Percentiles rank a stretch among this genome's conserved stretches.
These are phyloP conservation scores for Biston stratarius DNA, from an alignment of 2,888 invertebrate species.

Conservation along the genomic window DNA sequence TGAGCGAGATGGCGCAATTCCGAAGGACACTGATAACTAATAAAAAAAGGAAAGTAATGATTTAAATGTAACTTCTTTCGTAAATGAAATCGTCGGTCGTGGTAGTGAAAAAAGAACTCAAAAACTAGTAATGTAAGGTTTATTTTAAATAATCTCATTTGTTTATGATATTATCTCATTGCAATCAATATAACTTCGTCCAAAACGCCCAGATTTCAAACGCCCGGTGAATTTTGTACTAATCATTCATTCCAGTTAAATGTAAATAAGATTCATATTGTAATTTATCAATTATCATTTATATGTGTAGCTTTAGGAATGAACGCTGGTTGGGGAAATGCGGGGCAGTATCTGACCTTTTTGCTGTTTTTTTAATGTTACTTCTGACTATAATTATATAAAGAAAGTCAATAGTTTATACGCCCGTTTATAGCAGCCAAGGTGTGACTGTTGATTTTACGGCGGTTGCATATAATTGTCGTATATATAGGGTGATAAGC, in stretches of 20 bases:
- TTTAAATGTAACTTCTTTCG: neutral
- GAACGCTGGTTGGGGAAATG: slow-evolving; percentile 4
- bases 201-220: slow-evolving; percentile 20
- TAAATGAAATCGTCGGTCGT: neutral
- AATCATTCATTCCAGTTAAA: slow-evolving; percentile 35
- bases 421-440: no score
- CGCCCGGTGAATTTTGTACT: slow-evolving; percentile 24
- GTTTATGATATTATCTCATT: neutral
- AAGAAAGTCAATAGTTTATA: no score
- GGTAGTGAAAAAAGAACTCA: neutral
- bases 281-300: slow-evolving; percentile 17
- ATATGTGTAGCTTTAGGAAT: slow-evolving; percentile 1
- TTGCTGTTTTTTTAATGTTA: neutral
- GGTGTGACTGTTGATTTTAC: no score
- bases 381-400: neutral
- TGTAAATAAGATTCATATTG: slow-evolving; percentile 28
- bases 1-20: neutral
- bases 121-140: neutral
- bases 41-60: neutral
- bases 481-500: no score
- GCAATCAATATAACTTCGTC: slow-evolving; percentile 2
- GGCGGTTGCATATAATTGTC: no score
- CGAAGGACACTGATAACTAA: neutral
- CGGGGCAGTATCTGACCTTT: neutral
- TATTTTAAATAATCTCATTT: slow-evolving; percentile 1